Evolutionary conservation across 2,888 invertebrate genomes (phyloP).

Genomic region (Exephanes ischioxanthus): DNA sequence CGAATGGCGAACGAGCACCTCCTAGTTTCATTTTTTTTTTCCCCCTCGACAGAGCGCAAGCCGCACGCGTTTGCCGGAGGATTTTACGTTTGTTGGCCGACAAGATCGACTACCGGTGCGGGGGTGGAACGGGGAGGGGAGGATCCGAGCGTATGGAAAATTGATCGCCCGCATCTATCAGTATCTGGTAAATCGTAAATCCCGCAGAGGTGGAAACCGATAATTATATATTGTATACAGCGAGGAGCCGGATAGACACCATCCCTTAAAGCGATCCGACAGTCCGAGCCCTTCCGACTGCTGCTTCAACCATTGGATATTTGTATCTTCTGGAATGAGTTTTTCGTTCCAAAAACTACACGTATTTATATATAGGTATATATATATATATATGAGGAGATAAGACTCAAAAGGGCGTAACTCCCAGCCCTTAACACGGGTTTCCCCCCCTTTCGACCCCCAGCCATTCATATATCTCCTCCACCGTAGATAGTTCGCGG

Average conservation of each 20-base stretch:
- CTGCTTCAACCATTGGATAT: neutral
- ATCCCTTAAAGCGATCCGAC: slow-evolving; percentile 1
- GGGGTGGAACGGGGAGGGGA: neutral
- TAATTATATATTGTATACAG: slow-evolving; percentile 75
- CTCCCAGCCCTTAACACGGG: too few species aligned
- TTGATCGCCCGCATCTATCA: slow-evolving; percentile 83
- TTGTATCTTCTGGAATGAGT: slow-evolving; percentile 22
- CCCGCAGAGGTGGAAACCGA: slow-evolving; percentile 77
- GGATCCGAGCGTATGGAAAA: slow-evolving; percentile 69
- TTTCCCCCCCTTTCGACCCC: neutral
- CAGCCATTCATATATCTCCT: neutral
- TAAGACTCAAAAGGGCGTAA: too few species aligned
- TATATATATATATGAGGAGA: too few species aligned
- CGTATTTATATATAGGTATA: too few species aligned
- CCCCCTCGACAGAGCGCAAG: slow-evolving; percentile 54
- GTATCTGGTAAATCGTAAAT: slow-evolving; percentile 77
- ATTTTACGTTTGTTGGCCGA: slow-evolving; percentile 51
- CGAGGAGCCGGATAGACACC: slow-evolving; percentile 1
- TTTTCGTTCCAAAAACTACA: slow-evolving; percentile 25
- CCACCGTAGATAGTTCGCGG: neutral
- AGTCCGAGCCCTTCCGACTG: slow-evolving; percentile 9
- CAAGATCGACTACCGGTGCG: slow-evolving; percentile 16
- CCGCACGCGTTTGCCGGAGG: slow-evolving; percentile 54
- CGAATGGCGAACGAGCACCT: slow-evolving; percentile 55
- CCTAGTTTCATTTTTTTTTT: slow-evolving; percentile 46